Percentiles rank a stretch among this genome's conserved stretches.
phyloP scores from a whole-genome alignment of 2,888 invertebrate species.

The Lithodes maja region DNA sequence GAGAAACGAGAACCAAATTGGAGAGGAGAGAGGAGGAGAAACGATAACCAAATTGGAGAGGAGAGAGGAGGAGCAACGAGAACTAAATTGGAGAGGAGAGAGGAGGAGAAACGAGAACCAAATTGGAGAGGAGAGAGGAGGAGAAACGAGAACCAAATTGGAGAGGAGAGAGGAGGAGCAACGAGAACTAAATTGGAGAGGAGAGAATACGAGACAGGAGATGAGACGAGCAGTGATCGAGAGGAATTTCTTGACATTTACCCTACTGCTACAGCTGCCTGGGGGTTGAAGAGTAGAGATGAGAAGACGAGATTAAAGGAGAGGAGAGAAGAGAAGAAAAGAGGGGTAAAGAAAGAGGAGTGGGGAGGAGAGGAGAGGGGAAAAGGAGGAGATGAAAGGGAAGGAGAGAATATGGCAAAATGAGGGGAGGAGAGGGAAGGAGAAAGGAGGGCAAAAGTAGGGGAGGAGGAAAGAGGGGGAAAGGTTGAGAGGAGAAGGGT shows the following conservation, averaged over 20 bases:
- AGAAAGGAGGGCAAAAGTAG: constrained; percentile 12
- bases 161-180: no score
- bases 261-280: not conserved
- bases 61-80: not conserved
- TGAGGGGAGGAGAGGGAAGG: not conserved
- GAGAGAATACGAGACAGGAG: not conserved
- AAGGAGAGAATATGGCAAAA: not conserved
- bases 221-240: not conserved
- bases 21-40: not conserved
- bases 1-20: not conserved
- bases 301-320: not conserved
- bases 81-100: no score
- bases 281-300: not conserved
- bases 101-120: not conserved
- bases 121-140: constrained; percentile 9
- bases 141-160: not conserved
- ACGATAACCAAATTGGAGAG: not conserved
- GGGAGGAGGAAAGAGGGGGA: not conserved
- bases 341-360: not conserved
- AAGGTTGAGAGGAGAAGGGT: no score
- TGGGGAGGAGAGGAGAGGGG: not conserved
- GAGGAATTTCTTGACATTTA: not conserved
- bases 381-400: not conserved
- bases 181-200: not conserved
- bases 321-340: not conserved